Evolutionary conservation across 2,888 invertebrate genomes (phyloP), one percentile per base, ranked within the genome.

Genomic region (Geophilus truncorum): DNA sequence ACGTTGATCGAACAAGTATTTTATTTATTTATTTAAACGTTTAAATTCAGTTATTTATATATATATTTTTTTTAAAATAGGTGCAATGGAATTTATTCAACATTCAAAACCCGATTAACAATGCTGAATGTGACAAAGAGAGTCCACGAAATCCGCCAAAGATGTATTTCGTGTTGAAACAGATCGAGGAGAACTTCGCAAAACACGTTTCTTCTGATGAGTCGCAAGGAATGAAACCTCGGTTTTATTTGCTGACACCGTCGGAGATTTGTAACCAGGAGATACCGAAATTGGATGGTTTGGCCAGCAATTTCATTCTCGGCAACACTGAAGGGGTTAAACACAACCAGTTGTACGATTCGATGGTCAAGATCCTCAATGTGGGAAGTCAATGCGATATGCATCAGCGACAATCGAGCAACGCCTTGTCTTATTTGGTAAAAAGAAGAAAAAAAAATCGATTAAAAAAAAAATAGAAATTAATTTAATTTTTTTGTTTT

Each of bases 311-410:
- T 89, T 97, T 97, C 86, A 93, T 97, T 81, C 89, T 97, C 82
- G 96, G 96, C 79, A 96, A 95, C 0, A 93, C 95, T 0, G 97
- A 97, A 86, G 94, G 94, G 87, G 89, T 97, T 79, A 93, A 95
- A 85, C 97, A 97, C 88, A 93, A 94, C 0, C 87, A 94, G 70
- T 88, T 98, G 7, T 91, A 97, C 82, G 94, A 96, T 85, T 94
- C 96, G 0, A 88, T 96, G 4, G 92, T 96, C 30, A 92, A 93
- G 83, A 91, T 97, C 83, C 88, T 97, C 76, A 92, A 93, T 85
- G 91, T 95, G 0, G 92, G 94, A 1, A 92, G 94, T 84, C 91
- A 94, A 82, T 89, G 85, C 79, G 87, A 87, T 83, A 81, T 82
- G 81, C 77, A 80, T 25, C 77, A 82, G 84, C 85, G 82, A 84